Conservation (phyloP, 2,888 invertebrate genomes). For the Hedya salicella region DNA sequence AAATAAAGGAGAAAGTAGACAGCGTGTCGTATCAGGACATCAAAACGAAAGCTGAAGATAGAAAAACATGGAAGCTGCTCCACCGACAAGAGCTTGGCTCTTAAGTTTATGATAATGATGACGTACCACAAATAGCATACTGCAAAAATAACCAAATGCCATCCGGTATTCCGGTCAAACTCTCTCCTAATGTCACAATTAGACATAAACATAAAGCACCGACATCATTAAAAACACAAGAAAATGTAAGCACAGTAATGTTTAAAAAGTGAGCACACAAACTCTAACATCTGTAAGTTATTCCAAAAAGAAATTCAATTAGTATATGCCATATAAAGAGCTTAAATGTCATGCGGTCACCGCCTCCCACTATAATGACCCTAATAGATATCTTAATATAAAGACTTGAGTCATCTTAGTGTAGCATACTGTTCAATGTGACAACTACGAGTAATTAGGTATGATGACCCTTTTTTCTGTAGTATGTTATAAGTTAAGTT, state of each 20-base stretch:
- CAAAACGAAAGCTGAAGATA: too few species aligned
- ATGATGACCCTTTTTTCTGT: too few species aligned
- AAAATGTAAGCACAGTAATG: background rate
- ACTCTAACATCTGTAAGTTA: background rate
- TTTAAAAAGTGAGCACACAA: background rate
- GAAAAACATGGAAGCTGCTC: too few species aligned
- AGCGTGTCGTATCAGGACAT: too few species aligned
- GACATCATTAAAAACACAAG: background rate
- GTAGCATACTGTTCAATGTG: background rate
- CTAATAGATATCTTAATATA: conserved; percentile 11
- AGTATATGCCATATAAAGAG: conserved; percentile 10
- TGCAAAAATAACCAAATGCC: background rate
- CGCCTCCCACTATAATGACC: conserved; percentile 23
- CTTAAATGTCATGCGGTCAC: conserved; percentile 36
- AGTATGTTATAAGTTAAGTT: too few species aligned
- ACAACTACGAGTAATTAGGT: background rate
- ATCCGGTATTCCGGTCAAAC: background rate
- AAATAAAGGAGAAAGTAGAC: too few species aligned
- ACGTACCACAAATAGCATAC: too few species aligned
- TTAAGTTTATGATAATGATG: too few species aligned
- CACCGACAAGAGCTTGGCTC: too few species aligned
- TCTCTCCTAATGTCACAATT: conserved; percentile 6
- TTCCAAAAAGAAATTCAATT: conserved; percentile 8
- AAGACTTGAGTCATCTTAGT: conserved; percentile 4
- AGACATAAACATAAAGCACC: conserved; percentile 12